A percentile compares a stretch with the other conserved stretches of the same genome.
These are phyloP conservation scores for Lethrus apterus DNA, from an alignment of 1,140 invertebrate species.

Conservation along the genomic window DNA sequence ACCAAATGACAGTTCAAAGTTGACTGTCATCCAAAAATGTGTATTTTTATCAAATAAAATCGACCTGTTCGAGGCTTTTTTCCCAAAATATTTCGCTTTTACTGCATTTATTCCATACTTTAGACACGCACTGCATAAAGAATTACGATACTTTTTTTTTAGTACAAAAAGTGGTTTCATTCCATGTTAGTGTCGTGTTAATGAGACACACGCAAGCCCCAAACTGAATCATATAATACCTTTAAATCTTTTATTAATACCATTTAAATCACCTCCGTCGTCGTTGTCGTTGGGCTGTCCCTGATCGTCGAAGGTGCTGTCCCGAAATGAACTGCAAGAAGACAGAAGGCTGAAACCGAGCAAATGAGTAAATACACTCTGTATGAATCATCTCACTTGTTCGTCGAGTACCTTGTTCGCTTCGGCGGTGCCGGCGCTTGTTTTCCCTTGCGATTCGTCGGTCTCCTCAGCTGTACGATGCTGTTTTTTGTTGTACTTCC, in stretches of 20 bases:
- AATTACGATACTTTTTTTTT: no score
- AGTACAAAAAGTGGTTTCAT: no score
- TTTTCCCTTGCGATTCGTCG: conserved; percentile 82
- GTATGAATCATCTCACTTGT: not conserved
- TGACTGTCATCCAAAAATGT: no score
- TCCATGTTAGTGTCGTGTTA: no score
- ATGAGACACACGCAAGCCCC: not conserved
- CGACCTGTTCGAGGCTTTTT: no score
- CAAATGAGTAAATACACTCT: not conserved
- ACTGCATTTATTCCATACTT: no score
- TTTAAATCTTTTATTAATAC: conserved; percentile 38
- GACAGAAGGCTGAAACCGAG: conserved; percentile 61
- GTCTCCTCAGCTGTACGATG: conserved; percentile 74
- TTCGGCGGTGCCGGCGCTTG: conserved; percentile 92
- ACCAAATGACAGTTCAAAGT: no score
- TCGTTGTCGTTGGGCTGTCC: conserved; percentile 49
- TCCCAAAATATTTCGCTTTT: no score
- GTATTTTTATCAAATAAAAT: no score
- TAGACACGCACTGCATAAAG: no score
- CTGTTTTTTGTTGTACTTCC: conserved; percentile 47
- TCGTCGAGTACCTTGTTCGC: conserved; percentile 67
- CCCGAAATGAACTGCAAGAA: conserved; percentile 76
- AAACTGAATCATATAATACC: conserved; percentile 27
- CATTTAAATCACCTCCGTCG: conserved; percentile 43
- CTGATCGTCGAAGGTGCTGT: conserved; percentile 47